Evolutionary conservation across 2,113 vertebrate genomes (phyloP).

Genomic region (Carlito syrichta): DNA sequence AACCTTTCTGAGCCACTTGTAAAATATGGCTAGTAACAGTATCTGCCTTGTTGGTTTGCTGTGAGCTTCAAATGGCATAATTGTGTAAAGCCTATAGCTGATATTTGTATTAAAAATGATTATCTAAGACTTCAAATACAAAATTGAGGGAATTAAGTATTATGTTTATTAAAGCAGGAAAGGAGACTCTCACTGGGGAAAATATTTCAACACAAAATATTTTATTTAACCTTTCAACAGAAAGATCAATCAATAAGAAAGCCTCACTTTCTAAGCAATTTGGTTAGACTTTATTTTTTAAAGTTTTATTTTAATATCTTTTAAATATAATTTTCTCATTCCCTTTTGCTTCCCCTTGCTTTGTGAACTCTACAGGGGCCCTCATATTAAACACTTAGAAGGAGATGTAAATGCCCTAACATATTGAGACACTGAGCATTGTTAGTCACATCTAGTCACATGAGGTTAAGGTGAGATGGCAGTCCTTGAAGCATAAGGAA

Average conservation of each 20-base stretch:
- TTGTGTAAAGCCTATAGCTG: not conserved
- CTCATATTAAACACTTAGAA: not conserved
- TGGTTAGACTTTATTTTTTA: not conserved
- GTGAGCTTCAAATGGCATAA: not conserved
- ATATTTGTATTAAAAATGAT: not conserved
- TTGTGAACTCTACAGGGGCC: not conserved
- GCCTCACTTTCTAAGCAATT: not conserved
- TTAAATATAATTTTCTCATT: not conserved
- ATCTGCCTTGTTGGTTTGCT: not conserved
- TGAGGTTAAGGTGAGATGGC: not conserved
- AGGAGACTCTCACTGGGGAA: not conserved
- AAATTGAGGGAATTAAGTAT: not conserved
- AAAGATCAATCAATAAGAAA: not conserved
- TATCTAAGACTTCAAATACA: not conserved
- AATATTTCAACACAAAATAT: not conserved
- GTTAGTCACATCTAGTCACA: conserved; percentile 1
- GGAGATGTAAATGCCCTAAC: not conserved
- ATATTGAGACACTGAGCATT: not conserved
- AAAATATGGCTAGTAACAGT: not conserved
- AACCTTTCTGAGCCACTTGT: not conserved
- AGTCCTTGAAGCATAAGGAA: conserved; percentile 5
- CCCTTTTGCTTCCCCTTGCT: not conserved
- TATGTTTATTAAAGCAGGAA: not conserved
- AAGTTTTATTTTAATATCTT: not conserved
- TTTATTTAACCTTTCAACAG: not conserved